Conservation (phyloP, 1,140 invertebrate genomes). For the Ephestia elutella region DNA sequence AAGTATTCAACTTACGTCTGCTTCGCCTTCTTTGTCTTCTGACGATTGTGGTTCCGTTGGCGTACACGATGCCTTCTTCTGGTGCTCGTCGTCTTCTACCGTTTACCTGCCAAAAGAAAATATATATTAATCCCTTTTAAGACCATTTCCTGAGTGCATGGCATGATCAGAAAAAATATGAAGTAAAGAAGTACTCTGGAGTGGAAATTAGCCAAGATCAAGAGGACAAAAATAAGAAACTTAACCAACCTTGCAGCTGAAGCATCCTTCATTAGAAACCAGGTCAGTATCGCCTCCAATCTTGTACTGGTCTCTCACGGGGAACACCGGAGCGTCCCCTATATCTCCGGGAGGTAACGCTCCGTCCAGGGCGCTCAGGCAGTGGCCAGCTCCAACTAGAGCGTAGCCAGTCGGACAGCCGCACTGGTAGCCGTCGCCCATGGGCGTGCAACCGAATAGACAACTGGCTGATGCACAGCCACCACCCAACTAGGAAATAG, state of each 20-base stretch:
- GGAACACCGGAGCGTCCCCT: conserved; percentile 81
- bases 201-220: no score
- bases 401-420: conserved; percentile 89
- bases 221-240: no score
- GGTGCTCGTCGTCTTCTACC: conserved; percentile 53
- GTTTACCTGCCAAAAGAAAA: conserved; percentile 43
- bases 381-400: conserved; percentile 85
- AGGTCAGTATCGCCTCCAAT: conserved; percentile 78
- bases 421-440: conserved; percentile 79
- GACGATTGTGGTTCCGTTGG: conserved; percentile 60
- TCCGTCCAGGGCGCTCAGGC: conserved; percentile 84
- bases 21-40: conserved; percentile 49
- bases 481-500: conserved; percentile 75
- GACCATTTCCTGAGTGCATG: no score
- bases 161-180: no score
- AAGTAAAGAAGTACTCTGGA: no score
- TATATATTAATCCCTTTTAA: no score
- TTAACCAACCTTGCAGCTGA: conserved; percentile 86
- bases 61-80: conserved; percentile 60
- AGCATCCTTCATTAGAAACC: conserved; percentile 91
- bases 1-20: conserved; percentile 48
- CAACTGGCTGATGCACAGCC: conserved; percentile 83
- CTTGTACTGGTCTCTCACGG: conserved; percentile 71
- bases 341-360: conserved; percentile 78
- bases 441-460: conserved; percentile 84